Evolutionary conservation across 2,113 vertebrate genomes (phyloP), one percentile per base, ranked within the genome.

Genomic region (Trochalopteron elliotii): DNA sequence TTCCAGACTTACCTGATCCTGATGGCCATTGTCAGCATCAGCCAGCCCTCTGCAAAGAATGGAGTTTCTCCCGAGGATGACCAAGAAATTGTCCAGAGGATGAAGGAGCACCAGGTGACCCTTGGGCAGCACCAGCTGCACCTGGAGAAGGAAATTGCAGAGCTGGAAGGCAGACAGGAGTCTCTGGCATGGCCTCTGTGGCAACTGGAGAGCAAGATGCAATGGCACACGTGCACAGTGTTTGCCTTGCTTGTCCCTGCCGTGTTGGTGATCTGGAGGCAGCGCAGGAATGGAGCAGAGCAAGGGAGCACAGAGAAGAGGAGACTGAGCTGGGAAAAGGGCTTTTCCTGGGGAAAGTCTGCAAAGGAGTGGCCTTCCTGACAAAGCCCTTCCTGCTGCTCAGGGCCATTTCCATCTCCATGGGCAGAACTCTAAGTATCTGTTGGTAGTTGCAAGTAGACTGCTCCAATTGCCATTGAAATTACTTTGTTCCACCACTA

Each of bases 31-130:
- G 33, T 14, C 3, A 5, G 9, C 1, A 1, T 28, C 59, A 75
- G n/a, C 12, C 40, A n/a, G 12, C 6, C 20, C 39, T 35, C 17
- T 1, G 33, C 4, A 23, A 7, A 45, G 9, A 22, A 9, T 2
- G 42, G 23, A 23, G 33, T 47, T 39, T 18, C 3, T 47, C 4
- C n/a, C 0, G 1, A 39, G n/a, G 30, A 8, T 2, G 0, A 23
- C 3, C 5, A 47, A 15, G 52, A 52, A 60, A 60, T 5, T 8
- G 11, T 15, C 3, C 25, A 25, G 47, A 44, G 47, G 12, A 35
- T 37, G 47, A 16, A 52, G 33, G 20, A 2, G 47, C 2, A 1
- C 1, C 22, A 44, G 25, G 20, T 19, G 37, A 71, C 4, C 1
- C 37, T 60, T 30, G 4, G 2, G 56, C 45, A 19, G 21, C 31